A percentile compares a stretch with the other conserved stretches of the same genome.
Conservation (phyloP, 2,888 invertebrate species). For the Ditula angustiorana region DNA sequence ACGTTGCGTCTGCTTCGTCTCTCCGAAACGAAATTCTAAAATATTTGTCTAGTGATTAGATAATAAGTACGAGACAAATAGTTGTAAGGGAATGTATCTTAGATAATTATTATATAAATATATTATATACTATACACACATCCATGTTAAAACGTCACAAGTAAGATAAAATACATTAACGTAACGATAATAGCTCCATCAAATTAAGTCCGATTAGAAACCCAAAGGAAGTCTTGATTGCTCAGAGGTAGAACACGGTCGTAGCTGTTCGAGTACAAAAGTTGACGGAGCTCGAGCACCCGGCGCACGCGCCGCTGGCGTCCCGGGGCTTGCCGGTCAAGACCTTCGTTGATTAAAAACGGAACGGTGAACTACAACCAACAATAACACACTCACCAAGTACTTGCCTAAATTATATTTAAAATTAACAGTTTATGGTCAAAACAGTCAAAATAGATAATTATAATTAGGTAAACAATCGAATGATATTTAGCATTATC, state of each 20-base stretch:
- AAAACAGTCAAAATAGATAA: conserved; percentile 22
- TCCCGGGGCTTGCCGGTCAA: too few relatives aligned
- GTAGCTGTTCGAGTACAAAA: too few relatives aligned
- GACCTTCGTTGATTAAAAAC: too few relatives aligned
- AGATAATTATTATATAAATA: conserved; percentile 42
- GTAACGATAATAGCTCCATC: conserved; percentile 24
- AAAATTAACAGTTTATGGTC: conserved; percentile 23
- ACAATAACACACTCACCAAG: conserved; percentile 5
- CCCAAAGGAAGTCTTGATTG: conserved; percentile 12
- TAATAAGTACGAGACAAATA: conserved; percentile 62
- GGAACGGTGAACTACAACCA: not conserved
- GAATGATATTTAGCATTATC: conserved; percentile 36
- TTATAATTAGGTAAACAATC: conserved; percentile 28
- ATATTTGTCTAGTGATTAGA: conserved; percentile 71
- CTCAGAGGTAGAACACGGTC: too few relatives aligned
- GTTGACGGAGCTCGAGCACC: too few relatives aligned
- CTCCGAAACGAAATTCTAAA: conserved; percentile 83
- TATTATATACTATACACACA: conserved; percentile 47
- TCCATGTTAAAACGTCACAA: conserved; percentile 39
- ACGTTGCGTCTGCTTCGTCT: conserved; percentile 60
- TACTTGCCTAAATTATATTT: conserved; percentile 23
- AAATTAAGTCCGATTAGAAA: conserved; percentile 12
- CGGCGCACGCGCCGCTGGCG: too few relatives aligned
- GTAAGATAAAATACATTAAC: conserved; percentile 30
- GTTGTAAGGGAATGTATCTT: conserved; percentile 50